Base-by-base conservation (phyloP, 2,888 invertebrate genomes). In the Drosophila mettleri region DNA sequence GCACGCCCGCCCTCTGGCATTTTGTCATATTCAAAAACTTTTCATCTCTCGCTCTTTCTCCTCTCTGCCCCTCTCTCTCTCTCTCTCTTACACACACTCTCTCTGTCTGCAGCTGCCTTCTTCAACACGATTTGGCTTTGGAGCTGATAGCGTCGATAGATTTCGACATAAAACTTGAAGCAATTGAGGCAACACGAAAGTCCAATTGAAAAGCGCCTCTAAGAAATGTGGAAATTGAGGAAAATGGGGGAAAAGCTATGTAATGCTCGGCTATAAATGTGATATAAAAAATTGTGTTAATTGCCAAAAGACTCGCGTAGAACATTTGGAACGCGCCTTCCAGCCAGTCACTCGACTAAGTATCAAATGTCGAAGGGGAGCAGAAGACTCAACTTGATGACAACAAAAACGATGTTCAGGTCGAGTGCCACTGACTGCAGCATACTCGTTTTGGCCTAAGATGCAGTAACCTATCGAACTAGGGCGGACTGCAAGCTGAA, bases 201-300 rank as follows among this genome's bases (percentile, higher is more conserved):
- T 27, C 75, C 80, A 74, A 83, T 83, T 80, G 84, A 80, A 59
- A 74, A 63, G 49, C 45, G 61, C 27, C 38, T 39, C 16, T 41
- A 29, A 22, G 29, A 39, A 48, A 48, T 48, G 20, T 22, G 33
- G 33, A n/a, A 34, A 60, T 49, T 48, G 53, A 45, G 70, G 34
- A 51, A 57, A 53, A 22, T 18, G 41, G 53, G 48, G 12, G 16
- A 53, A 51, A 22, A 10, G 53, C 69, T 74, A 72, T 74, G 80
- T 69, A 82, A 74, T 78, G 71, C 68, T 70, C 55, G 69, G 6
- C 64, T 73, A 83, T 83, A 87, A 87, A 83, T 87, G 49, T 48
- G 53, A 51, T 51, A 73, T 85, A 75, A 74, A 79, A 69, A 82
- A 82, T 81, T 81, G 87, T 82, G 82, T 82, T 82, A 82, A 86